phyloP scores from a whole-genome alignment of 1,140 invertebrate species.

The Rhopalosiphum padi region DNA sequence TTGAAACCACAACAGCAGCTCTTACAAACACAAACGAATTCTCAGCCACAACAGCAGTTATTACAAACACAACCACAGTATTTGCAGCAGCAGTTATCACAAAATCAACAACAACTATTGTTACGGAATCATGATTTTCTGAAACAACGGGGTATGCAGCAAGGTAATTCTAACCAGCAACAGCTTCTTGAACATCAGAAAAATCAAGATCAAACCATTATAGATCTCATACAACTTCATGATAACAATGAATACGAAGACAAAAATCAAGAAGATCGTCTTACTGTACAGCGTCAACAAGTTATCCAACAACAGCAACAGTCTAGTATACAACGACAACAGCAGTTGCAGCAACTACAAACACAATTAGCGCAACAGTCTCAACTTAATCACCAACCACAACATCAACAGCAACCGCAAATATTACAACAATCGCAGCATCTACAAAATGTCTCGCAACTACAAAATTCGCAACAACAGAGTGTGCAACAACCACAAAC shows the following conservation, averaged over 20 bases:
- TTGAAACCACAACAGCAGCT: not conserved
- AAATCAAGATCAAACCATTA: conserved; percentile 15
- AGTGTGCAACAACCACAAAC: not conserved
- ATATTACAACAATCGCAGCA: not conserved
- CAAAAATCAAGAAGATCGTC: not conserved
- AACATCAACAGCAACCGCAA: not conserved
- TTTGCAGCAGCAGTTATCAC: not conserved
- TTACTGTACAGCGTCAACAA: not conserved
- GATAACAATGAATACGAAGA: not conserved
- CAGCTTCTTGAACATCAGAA: not conserved
- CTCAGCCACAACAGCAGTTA: not conserved
- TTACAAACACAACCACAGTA: conserved; percentile 7
- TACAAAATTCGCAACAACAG: not conserved
- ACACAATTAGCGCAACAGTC: not conserved
- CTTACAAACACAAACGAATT: not conserved
- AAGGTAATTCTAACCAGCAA: conserved; percentile 2
- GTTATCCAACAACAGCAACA: conserved; percentile 1
- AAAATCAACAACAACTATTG: not conserved
- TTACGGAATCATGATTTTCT: not conserved
- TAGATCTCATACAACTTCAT: not conserved
- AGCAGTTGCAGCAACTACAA: not conserved
- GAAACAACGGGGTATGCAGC: not conserved
- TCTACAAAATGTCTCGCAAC: not conserved
- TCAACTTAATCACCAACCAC: not conserved
- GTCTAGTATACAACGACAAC: not conserved